phyloP scores from a whole-genome alignment of 2,888 invertebrate genomes.

The Leptura quadrifasciata region DNA sequence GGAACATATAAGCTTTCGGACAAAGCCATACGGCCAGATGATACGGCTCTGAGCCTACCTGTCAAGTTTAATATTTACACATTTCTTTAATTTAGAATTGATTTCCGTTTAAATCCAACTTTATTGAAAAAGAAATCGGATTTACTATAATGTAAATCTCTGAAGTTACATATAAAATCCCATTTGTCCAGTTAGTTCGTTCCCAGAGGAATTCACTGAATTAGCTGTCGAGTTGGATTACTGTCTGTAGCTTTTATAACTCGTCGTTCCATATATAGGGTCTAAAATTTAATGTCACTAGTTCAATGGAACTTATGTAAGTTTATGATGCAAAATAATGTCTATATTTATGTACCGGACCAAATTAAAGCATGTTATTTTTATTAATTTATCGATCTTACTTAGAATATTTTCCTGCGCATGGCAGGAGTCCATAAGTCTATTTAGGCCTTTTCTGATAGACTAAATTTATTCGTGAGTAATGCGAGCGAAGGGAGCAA shows the following conservation, averaged over 20 bases:
- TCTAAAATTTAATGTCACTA: conserved; percentile 34
- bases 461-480: too few relatives aligned
- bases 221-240: conserved; percentile 48
- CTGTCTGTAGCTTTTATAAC: conserved; percentile 43
- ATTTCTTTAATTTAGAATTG: conserved; percentile 27
- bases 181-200: conserved; percentile 45
- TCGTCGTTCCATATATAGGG: conserved; percentile 33
- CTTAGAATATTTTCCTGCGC: too few relatives aligned
- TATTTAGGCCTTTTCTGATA: too few relatives aligned
- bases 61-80: conserved; percentile 16
- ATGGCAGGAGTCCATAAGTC: too few relatives aligned
- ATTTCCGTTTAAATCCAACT: conserved; percentile 25
- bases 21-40: background rate
- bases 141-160: conserved; percentile 44
- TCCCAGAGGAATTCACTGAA: conserved; percentile 45
- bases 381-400: too few relatives aligned
- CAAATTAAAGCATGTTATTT: too few relatives aligned
- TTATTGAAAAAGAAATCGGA: conserved; percentile 38
- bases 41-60: conserved; percentile 3
- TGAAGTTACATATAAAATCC: conserved; percentile 45
- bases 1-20: background rate
- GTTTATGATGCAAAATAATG: conserved; percentile 14
- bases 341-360: background rate
- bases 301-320: conserved; percentile 33
- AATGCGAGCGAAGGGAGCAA: too few relatives aligned